These are phyloP conservation scores for Pogonophryne albipinna DNA, from an alignment of 2,797 vertebrate genomes.

Conservation along the genomic window DNA sequence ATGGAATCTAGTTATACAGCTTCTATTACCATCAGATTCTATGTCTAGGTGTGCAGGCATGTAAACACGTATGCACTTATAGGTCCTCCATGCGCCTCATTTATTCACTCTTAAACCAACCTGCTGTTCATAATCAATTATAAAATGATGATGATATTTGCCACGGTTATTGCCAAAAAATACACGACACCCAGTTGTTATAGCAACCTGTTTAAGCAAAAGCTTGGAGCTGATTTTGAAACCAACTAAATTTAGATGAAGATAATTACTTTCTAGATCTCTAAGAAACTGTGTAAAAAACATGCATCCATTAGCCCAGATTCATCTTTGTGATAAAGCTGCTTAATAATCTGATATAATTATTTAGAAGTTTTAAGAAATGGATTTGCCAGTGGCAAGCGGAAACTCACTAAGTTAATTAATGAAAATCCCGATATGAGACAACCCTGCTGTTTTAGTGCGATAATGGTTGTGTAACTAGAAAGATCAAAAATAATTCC, in stretches of 20 bases:
- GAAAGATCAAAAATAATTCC: constrained; percentile 13
- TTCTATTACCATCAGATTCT: neutral
- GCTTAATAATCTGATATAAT: constrained; percentile 45
- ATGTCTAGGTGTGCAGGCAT: neutral
- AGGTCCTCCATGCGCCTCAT: neutral
- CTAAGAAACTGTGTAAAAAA: constrained; percentile 1
- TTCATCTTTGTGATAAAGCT: constrained; percentile 39
- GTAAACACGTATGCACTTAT: neutral
- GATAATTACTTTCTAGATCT: constrained; percentile 27
- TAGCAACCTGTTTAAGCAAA: constrained; percentile 8
- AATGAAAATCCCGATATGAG: constrained; percentile 14
- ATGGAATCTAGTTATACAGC: constrained; percentile 24
- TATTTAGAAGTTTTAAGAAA: constrained; percentile 44
- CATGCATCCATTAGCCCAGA: constrained; percentile 7
- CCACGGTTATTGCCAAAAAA: neutral
- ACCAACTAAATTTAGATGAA: constrained; percentile 7
- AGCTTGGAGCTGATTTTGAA: constrained; percentile 5
- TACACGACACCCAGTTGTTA: constrained; percentile 8
- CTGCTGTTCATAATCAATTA: neutral
- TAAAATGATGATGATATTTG: constrained; percentile 3
- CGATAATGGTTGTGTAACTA: constrained; percentile 10
- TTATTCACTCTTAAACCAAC: constrained; percentile 5
- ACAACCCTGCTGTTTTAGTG: constrained; percentile 36
- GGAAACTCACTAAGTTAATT: constrained; percentile 43
- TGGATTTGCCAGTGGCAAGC: constrained; percentile 37